Conservation (phyloP, 2,888 invertebrate species). For the Eupithecia abbreviata region DNA sequence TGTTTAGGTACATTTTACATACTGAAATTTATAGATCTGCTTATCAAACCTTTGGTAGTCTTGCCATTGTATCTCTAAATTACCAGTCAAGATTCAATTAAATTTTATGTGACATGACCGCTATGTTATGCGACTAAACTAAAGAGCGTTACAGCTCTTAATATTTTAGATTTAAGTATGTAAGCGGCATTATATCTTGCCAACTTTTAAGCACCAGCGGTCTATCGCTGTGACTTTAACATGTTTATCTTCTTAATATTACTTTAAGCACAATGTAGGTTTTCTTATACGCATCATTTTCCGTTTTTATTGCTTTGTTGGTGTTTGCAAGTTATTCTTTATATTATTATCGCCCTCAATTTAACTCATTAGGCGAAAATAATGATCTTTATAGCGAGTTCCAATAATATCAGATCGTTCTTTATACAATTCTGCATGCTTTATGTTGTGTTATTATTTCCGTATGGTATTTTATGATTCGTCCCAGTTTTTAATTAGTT, state of each 20-base stretch:
- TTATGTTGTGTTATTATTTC: slow-evolving; percentile 45
- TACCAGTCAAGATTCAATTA: neutral
- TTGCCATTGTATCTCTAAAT: neutral
- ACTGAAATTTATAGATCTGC: slow-evolving; percentile 7
- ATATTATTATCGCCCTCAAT: neutral
- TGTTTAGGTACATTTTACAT: neutral
- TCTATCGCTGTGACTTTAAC: slow-evolving; percentile 28
- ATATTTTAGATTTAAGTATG: neutral
- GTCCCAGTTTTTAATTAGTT: slow-evolving; percentile 60
- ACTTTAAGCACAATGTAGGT: slow-evolving; percentile 51
- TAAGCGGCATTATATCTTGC: slow-evolving; percentile 33
- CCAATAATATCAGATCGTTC: neutral
- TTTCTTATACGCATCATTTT: slow-evolving; percentile 41
- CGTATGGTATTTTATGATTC: slow-evolving; percentile 55
- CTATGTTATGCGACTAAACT: neutral
- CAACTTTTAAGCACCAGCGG: slow-evolving; percentile 18
- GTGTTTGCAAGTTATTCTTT: slow-evolving; percentile 54
- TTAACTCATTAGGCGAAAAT: neutral
- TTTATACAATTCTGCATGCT: slow-evolving; percentile 46
- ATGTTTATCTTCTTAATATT: slow-evolving; percentile 10
- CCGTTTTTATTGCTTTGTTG: slow-evolving; percentile 60
- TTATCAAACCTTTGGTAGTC: neutral
- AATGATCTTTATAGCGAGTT: slow-evolving; percentile 1
- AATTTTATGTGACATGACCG: neutral
- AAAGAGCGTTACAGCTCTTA: neutral